A percentile compares a stretch with the other conserved stretches of the same genome.
These are phyloP conservation scores for Typhlomys cinereus DNA, from an alignment of 2,113 vertebrate genomes.

Conservation along the genomic window DNA sequence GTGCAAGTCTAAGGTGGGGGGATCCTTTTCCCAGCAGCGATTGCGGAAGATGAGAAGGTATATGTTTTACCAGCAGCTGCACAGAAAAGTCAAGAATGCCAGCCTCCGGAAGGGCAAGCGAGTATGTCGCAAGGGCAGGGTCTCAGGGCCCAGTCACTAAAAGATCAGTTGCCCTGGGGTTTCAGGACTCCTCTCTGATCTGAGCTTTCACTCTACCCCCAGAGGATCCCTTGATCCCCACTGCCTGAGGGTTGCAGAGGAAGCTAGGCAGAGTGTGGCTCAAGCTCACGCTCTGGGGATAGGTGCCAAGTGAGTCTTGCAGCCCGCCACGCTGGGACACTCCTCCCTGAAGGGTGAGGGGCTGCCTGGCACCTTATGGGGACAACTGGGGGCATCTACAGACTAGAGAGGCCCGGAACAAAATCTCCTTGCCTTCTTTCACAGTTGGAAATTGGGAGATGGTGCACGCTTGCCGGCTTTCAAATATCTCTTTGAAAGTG, in stretches of 20 bases:
- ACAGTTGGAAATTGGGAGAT: not conserved
- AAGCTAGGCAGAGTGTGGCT: too few species aligned
- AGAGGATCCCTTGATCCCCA: not conserved
- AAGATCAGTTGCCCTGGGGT: slow-evolving; percentile 38
- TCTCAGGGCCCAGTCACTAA: slow-evolving; percentile 22
- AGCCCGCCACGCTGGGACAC: fast-evolving
- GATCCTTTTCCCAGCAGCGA: slow-evolving; percentile 73
- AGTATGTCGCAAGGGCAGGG: slow-evolving; percentile 35
- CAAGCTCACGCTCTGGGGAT: fast-evolving
- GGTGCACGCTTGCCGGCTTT: not conserved
- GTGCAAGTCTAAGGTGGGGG: slow-evolving; percentile 62
- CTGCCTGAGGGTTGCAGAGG: not conserved
- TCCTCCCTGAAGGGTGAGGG: too few species aligned
- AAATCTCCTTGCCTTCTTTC: not conserved
- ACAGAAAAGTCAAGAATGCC: not conserved
- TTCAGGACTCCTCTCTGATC: not conserved
- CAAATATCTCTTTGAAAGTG: not conserved
- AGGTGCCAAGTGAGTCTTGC: fast-evolving
- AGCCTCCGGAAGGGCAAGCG: not conserved
- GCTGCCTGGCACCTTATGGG: fast-evolving
- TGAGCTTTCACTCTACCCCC: not conserved
- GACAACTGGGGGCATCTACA: too few species aligned
- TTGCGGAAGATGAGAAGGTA: slow-evolving; percentile 74
- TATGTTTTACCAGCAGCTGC: slow-evolving; percentile 75
- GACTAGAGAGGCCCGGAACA: too few species aligned